phyloP scores from a whole-genome alignment of 2,113 vertebrate species.

The Pollimyrus isidori region DNA sequence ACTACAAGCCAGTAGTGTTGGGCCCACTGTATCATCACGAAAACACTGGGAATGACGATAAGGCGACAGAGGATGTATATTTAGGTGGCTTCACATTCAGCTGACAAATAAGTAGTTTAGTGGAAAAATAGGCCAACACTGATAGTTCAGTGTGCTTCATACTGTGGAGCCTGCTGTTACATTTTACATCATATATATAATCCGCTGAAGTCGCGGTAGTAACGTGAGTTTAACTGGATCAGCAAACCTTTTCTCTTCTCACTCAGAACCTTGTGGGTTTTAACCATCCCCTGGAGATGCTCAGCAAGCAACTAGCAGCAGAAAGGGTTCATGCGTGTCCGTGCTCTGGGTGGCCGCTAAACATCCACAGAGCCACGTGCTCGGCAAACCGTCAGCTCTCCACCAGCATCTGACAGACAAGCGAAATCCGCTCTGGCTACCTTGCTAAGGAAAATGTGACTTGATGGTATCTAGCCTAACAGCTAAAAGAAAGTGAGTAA shows the following conservation, averaged over 20 bases:
- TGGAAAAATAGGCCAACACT: slow-evolving; percentile 10
- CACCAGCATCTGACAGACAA: not conserved
- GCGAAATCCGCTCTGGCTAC: not conserved
- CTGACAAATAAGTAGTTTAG: not conserved
- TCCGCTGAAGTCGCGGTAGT: slow-evolving; percentile 7
- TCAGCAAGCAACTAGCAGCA: not conserved
- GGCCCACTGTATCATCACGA: slow-evolving; percentile 25
- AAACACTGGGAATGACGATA: slow-evolving; percentile 32
- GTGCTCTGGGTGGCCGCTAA: not conserved
- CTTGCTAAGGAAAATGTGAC: not conserved
- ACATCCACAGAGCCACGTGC: not conserved
- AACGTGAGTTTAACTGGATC: slow-evolving; percentile 35
- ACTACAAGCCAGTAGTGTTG: slow-evolving; percentile 27
- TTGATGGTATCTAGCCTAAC: not conserved
- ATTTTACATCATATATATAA: not conserved
- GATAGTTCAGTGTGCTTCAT: slow-evolving; percentile 9
- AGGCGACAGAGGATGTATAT: slow-evolving; percentile 35
- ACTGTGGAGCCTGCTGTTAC: not conserved
- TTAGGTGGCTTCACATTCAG: slow-evolving; percentile 25
- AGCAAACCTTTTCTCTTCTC: slow-evolving; percentile 66
- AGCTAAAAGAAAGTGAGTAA: not conserved
- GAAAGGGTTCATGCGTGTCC: not conserved
- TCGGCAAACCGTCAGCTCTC: not conserved
- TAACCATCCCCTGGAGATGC: slow-evolving; percentile 30
- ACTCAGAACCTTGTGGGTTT: slow-evolving; percentile 58